Percentiles rank a stretch among this genome's conserved stretches.
Evolutionary conservation across 2,797 vertebrate genomes (phyloP).

Genomic region (Urocyon cinereoargenteus): DNA sequence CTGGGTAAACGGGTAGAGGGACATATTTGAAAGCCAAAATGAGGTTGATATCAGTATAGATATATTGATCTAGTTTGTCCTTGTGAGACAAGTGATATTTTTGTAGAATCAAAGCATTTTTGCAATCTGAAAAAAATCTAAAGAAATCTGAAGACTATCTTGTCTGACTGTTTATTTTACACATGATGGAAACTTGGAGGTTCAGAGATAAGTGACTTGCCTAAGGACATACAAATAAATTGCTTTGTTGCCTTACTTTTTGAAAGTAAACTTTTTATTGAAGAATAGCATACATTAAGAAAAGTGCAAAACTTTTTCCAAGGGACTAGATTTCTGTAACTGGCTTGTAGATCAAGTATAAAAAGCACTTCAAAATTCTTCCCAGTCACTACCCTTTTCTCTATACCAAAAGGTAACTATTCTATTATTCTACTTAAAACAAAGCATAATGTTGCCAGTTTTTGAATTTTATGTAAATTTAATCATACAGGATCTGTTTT

Average conservation of each 20-base stretch:
- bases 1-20: not conserved
- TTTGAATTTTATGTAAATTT: not conserved
- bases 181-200: conserved; percentile 19
- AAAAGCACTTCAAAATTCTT: not conserved
- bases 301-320: not conserved
- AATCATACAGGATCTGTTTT: not conserved
- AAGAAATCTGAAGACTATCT: conserved; percentile 66
- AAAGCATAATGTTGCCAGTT: not conserved
- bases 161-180: conserved; percentile 63
- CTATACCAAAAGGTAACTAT: not conserved
- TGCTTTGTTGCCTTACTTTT: conserved; percentile 61
- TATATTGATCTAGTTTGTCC: conserved; percentile 55
- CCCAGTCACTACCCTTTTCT: not conserved
- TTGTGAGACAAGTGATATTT: conserved; percentile 46
- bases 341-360: not conserved
- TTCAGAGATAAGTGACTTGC: conserved; percentile 63
- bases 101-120: conserved; percentile 32
- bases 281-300: conserved; percentile 35
- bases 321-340: conserved; percentile 35
- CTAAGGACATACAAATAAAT: conserved; percentile 46
- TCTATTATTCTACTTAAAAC: not conserved
- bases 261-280: conserved; percentile 50
- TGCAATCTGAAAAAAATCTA: conserved; percentile 50
- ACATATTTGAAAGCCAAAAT: not conserved
- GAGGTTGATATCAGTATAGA: not conserved